A percentile compares a stretch with the other conserved stretches of the same genome.
Conservation (phyloP, 2,113 vertebrate genomes). For the Capra hircus region DNA sequence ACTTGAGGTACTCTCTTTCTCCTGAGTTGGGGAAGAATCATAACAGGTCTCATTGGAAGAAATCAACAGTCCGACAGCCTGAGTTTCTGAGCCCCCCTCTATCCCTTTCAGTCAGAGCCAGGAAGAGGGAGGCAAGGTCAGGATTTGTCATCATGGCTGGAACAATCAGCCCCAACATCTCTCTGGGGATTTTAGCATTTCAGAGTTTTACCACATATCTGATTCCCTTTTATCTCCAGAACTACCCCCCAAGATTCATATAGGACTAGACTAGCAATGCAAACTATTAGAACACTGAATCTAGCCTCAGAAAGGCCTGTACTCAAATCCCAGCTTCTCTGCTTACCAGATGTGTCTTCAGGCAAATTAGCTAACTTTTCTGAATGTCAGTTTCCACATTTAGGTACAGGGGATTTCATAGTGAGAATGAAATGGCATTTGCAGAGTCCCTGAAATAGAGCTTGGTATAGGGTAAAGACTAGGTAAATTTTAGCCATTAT, state of each 20-base stretch:
- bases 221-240: background rate
- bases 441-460: background rate
- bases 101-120: background rate
- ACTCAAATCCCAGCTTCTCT: background rate
- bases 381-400: background rate
- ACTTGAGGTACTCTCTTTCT: background rate
- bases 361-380: constrained; percentile 11
- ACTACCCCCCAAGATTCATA: background rate
- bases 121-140: background rate
- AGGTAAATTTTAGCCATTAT: background rate
- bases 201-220: constrained; percentile 10
- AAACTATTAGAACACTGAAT: background rate
- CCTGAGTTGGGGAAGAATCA: background rate
- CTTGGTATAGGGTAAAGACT: background rate
- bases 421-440: background rate
- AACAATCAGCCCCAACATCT: background rate
- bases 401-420: background rate
- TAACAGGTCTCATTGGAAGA: background rate
- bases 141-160: background rate
- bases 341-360: background rate
- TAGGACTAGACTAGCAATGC: background rate
- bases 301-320: background rate
- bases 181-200: background rate
- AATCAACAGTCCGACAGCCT: background rate
- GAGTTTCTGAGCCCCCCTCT: background rate